phyloP scores from a whole-genome alignment of 1,140 invertebrate genomes.

The Drosophila albomicans region DNA sequence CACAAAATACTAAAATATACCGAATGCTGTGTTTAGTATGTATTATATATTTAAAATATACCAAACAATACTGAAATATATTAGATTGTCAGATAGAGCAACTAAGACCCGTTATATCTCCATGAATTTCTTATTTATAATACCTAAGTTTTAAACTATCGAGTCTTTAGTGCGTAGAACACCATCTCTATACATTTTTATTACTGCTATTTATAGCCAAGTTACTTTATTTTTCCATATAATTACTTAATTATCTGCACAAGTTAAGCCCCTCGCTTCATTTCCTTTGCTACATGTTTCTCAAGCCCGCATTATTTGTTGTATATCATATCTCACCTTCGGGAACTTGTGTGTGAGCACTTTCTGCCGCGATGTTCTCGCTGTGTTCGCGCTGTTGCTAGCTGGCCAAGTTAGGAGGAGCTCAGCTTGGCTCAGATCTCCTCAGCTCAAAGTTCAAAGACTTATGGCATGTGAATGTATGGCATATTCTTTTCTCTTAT shows the following conservation, averaged over 20 bases:
- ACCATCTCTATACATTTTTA: no score
- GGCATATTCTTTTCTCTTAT: conserved; percentile 8
- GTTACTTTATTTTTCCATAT: background rate
- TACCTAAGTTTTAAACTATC: no score
- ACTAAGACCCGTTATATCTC: no score
- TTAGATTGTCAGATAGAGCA: no score
- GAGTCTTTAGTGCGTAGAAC: no score
- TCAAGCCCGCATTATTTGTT: conserved; percentile 4
- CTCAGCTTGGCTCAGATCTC: conserved; percentile 11
- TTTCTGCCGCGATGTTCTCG: background rate
- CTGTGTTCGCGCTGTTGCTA: conserved; percentile 24
- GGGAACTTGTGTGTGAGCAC: background rate
- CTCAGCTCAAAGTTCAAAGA: conserved; percentile 55
- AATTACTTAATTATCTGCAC: background rate
- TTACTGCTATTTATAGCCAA: background rate
- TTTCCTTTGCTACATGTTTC: background rate
- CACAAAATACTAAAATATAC: no score
- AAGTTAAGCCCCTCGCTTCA: background rate
- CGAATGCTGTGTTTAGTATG: no score
- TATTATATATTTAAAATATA: no score
- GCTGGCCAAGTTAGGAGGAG: conserved; percentile 16
- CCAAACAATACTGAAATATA: no score
- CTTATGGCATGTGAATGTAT: conserved; percentile 11
- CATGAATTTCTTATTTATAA: no score
- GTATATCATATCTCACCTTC: conserved; percentile 9